These are phyloP conservation scores for Halocynthia aurantium DNA, from an alignment of 23 tunicate species.

Conservation along the genomic window DNA sequence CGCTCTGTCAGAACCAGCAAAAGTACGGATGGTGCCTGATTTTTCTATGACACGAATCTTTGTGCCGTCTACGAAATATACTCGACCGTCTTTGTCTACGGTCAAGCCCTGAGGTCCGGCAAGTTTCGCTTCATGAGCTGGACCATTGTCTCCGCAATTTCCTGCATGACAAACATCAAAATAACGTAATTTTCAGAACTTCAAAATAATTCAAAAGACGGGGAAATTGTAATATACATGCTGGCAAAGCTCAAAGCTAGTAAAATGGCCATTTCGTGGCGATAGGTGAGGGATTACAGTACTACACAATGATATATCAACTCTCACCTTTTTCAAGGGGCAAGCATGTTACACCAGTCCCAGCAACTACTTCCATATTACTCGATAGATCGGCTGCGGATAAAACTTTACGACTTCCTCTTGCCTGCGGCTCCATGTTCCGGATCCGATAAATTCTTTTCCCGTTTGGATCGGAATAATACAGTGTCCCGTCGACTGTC, in stretches of 20 bases:
- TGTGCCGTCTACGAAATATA: slow-evolving; percentile 83
- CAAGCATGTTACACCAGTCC: slow-evolving; percentile 67
- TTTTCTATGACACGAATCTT: slow-evolving; percentile 73
- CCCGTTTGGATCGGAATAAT: slow-evolving; percentile 64
- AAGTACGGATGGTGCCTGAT: slow-evolving; percentile 30
- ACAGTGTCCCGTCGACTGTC: slow-evolving; percentile 33
- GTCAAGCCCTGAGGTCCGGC: slow-evolving; percentile 82
- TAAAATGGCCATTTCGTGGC: neutral
- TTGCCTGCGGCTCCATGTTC: slow-evolving; percentile 35
- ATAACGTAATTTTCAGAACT: neutral
- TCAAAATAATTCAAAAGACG: neutral
- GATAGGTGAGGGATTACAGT: neutral
- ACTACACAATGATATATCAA: too few relatives aligned
- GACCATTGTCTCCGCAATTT: slow-evolving; percentile 70
- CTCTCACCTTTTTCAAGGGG: slow-evolving; percentile 65
- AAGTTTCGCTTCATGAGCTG: slow-evolving; percentile 59
- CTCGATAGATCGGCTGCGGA: slow-evolving; percentile 43
- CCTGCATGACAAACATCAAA: slow-evolving; percentile 15
- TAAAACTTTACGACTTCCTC: slow-evolving; percentile 16
- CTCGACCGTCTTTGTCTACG: slow-evolving; percentile 58
- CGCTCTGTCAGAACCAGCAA: slow-evolving; percentile 46
- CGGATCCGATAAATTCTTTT: slow-evolving; percentile 56
- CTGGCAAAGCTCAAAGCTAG: neutral
- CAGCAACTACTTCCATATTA: slow-evolving; percentile 73
- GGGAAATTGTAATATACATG: too few relatives aligned